Base-by-base conservation (phyloP, 2,888 invertebrate species). In the Plutella xylostella region DNA sequence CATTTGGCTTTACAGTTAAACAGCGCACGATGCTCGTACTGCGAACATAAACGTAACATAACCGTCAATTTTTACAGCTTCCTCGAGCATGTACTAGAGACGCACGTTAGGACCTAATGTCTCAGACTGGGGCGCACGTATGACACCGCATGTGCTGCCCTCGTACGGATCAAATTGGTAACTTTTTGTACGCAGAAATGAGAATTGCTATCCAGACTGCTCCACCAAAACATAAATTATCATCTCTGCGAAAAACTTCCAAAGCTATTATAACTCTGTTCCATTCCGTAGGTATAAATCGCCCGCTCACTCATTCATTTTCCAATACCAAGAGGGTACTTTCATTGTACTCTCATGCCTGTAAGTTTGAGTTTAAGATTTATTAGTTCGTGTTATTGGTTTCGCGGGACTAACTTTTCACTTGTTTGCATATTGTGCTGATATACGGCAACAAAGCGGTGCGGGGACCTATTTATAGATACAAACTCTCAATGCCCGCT, bases 141-240 rank as follows among this genome's bases (percentile, higher is more conserved):
- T n/a, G n/a, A n/a, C n/a, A n/a, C n/a, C n/a, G n/a, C n/a, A n/a
- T n/a, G n/a, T n/a, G n/a, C n/a, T n/a, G n/a, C n/a, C n/a, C n/a
- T n/a, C n/a, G n/a, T n/a, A n/a, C n/a, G n/a, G n/a, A n/a, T n/a
- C n/a, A n/a, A n/a, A n/a, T n/a, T n/a, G n/a, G n/a, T n/a, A n/a
- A n/a, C n/a, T n/a, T n/a, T n/a, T n/a, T n/a, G n/a, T n/a, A n/a
- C n/a, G n/a, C n/a, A n/a, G n/a, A 4, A 28, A 6, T 4, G n/a
- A 25, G 22, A 15, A 25, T 28, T 39, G 39, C 25, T 39, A 19
- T 25, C 11, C 15, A 9, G 14, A 3, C 15, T 39, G 57, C 55
- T 53, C 58, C 55, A 58, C 53, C 57, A 55, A 58, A 60, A 56
- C 56, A 68, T 72, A 68, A 71, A 67, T 71, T 67, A 68, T 67